A percentile compares a stretch with the other conserved stretches of the same genome.
These are phyloP conservation scores for Nymphicus hollandicus DNA, from an alignment of 2,113 vertebrate genomes.

Conservation along the genomic window DNA sequence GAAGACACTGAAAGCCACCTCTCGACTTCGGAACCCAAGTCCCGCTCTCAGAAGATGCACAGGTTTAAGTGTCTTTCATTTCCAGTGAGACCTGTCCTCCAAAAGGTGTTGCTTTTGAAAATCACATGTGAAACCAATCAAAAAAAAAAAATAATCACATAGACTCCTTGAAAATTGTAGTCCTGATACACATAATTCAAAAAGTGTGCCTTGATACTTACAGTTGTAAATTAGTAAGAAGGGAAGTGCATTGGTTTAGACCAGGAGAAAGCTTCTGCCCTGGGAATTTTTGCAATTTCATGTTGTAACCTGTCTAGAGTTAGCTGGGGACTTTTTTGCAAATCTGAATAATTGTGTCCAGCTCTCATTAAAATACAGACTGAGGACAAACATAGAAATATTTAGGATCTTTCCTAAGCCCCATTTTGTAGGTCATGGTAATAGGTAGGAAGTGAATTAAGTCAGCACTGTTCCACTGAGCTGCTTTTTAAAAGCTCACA, in stretches of 20 bases:
- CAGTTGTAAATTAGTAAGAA: not conserved
- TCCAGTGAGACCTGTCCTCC: not conserved
- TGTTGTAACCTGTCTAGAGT: not conserved
- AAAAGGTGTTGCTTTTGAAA: not conserved
- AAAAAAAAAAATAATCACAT: not conserved
- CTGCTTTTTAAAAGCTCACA: not conserved
- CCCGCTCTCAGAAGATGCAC: not conserved
- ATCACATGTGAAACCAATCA: not conserved
- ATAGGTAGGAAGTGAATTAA: not conserved
- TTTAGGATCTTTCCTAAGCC: not conserved
- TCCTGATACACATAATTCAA: not conserved
- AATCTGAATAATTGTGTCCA: not conserved
- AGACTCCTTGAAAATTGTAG: not conserved
- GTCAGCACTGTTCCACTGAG: not conserved
- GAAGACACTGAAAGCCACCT: not conserved
- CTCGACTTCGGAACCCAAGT: not conserved
- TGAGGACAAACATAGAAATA: not conserved
- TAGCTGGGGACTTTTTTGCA: not conserved
- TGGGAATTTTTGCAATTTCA: not conserved
- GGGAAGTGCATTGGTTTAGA: not conserved
- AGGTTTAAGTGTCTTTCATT: not conserved
- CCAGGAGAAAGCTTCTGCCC: not conserved
- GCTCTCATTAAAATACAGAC: not conserved
- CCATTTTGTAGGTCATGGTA: not conserved
- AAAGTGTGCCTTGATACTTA: not conserved